Percentiles rank a stretch among this genome's conserved stretches.
These are phyloP conservation scores for Papilio aristodemus DNA, from an alignment of 1,140 invertebrate species.

Conservation along the genomic window DNA sequence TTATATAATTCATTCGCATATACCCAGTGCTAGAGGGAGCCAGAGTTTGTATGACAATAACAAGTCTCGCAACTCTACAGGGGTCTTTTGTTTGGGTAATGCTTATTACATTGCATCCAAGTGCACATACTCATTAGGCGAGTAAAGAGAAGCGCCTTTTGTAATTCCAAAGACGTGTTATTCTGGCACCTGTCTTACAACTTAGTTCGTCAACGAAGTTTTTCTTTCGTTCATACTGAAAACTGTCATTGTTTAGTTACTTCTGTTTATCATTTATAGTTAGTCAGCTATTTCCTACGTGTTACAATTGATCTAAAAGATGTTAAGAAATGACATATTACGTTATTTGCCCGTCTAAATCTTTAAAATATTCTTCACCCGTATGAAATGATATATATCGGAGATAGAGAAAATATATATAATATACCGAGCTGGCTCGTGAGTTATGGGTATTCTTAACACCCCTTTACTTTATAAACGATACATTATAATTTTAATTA, in stretches of 20 bases:
- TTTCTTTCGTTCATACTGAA: not conserved
- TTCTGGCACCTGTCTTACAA: not conserved
- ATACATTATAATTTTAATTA: too few species aligned
- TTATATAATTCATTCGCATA: conserved; percentile 37
- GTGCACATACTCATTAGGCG: not conserved
- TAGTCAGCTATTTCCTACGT: too few species aligned
- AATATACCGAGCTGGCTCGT: too few species aligned
- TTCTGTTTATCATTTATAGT: not conserved
- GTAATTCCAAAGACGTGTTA: not conserved
- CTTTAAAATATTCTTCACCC: too few species aligned
- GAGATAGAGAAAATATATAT: too few species aligned
- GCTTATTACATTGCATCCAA: not conserved
- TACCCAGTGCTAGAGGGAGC: conserved; percentile 14
- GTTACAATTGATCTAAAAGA: too few species aligned
- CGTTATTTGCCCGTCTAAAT: too few species aligned
- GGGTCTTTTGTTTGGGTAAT: not conserved
- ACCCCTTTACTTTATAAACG: too few species aligned
- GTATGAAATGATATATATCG: too few species aligned
- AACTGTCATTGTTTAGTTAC: not conserved
- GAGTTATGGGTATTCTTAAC: too few species aligned
- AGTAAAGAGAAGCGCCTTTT: not conserved
- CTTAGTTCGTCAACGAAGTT: conserved; percentile 7
- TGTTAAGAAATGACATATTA: too few species aligned
- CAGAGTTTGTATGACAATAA: conserved; percentile 3
- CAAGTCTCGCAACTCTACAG: not conserved